A percentile compares a stretch with the other conserved stretches of the same genome.
Conservation (phyloP, 2,888 invertebrate genomes). For the Platerodrilus igneus region DNA sequence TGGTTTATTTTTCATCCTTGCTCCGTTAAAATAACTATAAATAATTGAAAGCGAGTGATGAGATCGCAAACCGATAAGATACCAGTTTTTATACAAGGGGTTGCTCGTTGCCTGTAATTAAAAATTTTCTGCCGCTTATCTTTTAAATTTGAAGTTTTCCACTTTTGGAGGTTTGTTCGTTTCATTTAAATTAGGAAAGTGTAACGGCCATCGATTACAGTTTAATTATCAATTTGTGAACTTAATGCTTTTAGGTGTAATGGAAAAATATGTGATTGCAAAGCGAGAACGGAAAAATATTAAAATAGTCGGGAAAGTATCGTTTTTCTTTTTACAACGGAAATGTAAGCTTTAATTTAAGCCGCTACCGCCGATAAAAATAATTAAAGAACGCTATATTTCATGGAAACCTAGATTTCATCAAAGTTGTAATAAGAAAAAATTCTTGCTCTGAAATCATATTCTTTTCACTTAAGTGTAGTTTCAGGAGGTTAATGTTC, state of each 20-base stretch:
- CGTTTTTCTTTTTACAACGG: constrained; percentile 29
- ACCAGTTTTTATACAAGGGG: constrained; percentile 29
- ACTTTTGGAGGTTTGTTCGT: constrained; percentile 17
- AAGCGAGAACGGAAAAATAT: no score
- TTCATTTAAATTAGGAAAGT: no score
- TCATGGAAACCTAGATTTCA: constrained; percentile 17
- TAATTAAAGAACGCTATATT: constrained; percentile 28
- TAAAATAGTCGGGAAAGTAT: no score
- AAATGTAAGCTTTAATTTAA: constrained; percentile 38
- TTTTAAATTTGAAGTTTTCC: constrained; percentile 12
- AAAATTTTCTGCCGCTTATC: constrained; percentile 26
- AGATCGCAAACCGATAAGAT: constrained; percentile 40
- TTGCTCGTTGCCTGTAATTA: constrained; percentile 25
- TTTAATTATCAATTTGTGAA: no score
- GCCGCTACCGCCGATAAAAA: constrained; percentile 26
- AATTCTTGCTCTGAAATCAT: no score
- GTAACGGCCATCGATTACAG: no score
- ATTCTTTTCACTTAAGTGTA: no score
- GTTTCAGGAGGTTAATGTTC: no score
- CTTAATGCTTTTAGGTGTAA: no score
- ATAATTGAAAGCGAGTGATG: constrained; percentile 45
- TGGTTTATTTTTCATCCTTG: constrained; percentile 42
- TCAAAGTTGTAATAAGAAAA: no score
- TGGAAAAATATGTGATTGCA: no score
- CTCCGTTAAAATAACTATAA: constrained; percentile 44